Evolutionary conservation across 2,888 invertebrate species (phyloP), one percentile per base, ranked within the genome.

Genomic region (Meandrusa payeni): DNA sequence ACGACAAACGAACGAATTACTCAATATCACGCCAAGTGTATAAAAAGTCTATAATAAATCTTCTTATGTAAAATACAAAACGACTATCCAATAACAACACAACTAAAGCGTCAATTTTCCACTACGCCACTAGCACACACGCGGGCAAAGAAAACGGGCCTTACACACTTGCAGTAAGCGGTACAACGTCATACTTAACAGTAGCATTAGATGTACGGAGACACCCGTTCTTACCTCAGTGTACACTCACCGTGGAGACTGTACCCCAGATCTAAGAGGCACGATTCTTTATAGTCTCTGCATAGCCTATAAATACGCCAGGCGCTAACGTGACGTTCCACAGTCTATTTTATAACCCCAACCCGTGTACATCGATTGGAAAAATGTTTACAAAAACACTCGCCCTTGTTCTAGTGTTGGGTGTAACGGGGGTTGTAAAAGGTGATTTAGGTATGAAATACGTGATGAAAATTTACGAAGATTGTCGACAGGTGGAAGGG

Each of bases 391-490:
- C 61, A 43, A 79, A 73, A 75, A 60, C 81, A 57, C 47, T 80
- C 13, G 48, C 75, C 40, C 39, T 83, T 40, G 49, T 67, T 20
- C 46, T 74, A 5, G 52, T 47, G 13, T 33, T 67, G 6, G 52
- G 56, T 33, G 50, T 70, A 7, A 47, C 68, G 4, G 65, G 64
- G 2, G 39, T 60, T 5, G 66, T 66, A 3, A 69, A 60, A 44
- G 82, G 81, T 42, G 85, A 87, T 51, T 76, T 91, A 45, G 93
- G 94, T 43, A 83, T 93, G 57, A 90, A 91, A 47, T 90, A 93
- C 29, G 75, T 93, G 2, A 80, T 91, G 59, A 91, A 92, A 59
- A 89, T 95, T 50, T 95, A 94, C 71, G 94, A 95, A 56, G 95
- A 95, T 58, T 95, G 95, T 64, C 90, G 91, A 48, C 89, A 90